Base-by-base conservation (phyloP, 2,888 invertebrate species). In the Melanostoma mellinum region DNA sequence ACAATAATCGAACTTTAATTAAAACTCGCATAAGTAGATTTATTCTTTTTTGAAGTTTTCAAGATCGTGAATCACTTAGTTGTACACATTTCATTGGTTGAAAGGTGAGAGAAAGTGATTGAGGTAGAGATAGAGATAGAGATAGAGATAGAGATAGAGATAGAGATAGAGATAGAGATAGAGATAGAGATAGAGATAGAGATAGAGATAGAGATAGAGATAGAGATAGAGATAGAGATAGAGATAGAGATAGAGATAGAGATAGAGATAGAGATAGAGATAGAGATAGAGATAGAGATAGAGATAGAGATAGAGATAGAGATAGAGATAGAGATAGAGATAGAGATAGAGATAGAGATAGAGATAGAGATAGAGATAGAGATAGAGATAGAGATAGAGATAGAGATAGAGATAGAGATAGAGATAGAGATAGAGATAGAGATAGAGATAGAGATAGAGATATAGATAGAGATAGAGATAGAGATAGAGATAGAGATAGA, bases 111-210 rank as follows among this genome's bases (percentile, higher is more conserved):
- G 20, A 20, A 20, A 20, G 20, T 20, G 20, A 20, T 20, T 20
- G 20, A 20, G 20, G 1, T 20, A 20, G 20, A 20, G 20, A 20
- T 20, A 20, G 20, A 20, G 20, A 20, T 20, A 20, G 20, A 20
- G 20, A 52, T 52, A 52, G 52, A 52, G 52, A 52, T 52, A 33
- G 52, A 52, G 52, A 52, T 52, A 33, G 52, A 52, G 52, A 52
- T 52, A 52, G 52, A 52, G 52, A 52, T 52, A 52, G 52, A 52
- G 52, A 52, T 52, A 52, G 52, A 52, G 52, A 52, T 52, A 52
- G 52, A 52, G 52, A 52, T 52, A 52, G 52, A 33, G 52, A 52
- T 52, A 52, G 52, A 52, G 52, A 52, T 52, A 52, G 52, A 32
- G 52, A 52, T 52, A 52, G 52, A 52, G 52, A 52, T 52, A 52